Conservation (phyloP, 2,888 invertebrate genomes). For the Agapostemon virescens region DNA sequence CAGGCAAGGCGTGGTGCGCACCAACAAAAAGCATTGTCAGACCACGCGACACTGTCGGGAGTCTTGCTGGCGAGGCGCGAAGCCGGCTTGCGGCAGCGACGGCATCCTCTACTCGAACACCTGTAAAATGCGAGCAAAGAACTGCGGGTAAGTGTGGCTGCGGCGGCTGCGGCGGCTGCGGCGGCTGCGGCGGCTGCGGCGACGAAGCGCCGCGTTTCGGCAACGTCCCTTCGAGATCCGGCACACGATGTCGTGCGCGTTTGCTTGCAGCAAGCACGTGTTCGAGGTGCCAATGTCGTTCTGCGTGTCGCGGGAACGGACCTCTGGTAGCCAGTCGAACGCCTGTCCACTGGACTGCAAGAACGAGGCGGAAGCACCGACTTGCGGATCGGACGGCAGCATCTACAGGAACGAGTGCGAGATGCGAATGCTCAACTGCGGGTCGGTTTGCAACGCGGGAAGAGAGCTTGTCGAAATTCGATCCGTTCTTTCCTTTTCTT, state of each 20-base stretch:
- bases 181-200: background rate
- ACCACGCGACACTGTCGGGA: constrained; percentile 95
- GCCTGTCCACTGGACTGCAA: constrained; percentile 89
- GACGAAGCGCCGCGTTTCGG: too few species aligned
- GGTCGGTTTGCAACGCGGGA: constrained; percentile 82
- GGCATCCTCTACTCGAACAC: constrained; percentile 94
- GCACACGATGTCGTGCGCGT: background rate
- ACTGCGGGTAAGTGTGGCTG: constrained; percentile 87
- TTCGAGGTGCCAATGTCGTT: constrained; percentile 95
- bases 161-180: background rate
- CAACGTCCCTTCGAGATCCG: background rate
- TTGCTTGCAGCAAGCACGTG: constrained; percentile 88
- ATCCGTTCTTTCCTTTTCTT: too few species aligned
- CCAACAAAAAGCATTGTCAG: constrained; percentile 94
- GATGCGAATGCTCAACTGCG: constrained; percentile 93
- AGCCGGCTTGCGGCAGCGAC: constrained; percentile 94
- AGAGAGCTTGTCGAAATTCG: too few species aligned
- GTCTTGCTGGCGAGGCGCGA: constrained; percentile 93
- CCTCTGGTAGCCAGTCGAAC: constrained; percentile 84
- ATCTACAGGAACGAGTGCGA: constrained; percentile 94
- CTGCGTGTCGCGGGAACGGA: constrained; percentile 90
- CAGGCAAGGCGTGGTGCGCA: constrained; percentile 88
- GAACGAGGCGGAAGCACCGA: constrained; percentile 86
- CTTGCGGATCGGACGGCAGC: constrained; percentile 94
- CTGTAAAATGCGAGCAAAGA: constrained; percentile 94